Evolutionary conservation across 2,797 vertebrate genomes (phyloP).

Genomic region (Mus spretus): DNA sequence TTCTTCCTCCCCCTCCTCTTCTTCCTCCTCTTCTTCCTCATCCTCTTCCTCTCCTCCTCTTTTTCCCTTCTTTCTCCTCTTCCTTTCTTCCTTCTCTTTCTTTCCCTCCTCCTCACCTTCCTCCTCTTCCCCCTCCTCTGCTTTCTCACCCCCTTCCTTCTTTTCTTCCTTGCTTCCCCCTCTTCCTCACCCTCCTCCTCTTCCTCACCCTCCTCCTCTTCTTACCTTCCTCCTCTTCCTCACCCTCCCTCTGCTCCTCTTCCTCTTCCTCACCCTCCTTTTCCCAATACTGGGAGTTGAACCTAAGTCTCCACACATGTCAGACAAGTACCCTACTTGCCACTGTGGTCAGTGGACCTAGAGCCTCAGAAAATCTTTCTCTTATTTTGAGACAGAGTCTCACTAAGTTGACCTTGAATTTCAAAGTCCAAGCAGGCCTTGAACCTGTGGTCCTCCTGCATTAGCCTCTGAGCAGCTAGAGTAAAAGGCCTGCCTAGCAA

Average conservation of each 20-base stretch:
- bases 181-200: too few relatives aligned
- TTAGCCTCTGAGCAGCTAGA: neutral
- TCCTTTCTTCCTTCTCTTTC: too few relatives aligned
- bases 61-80: too few relatives aligned
- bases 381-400: neutral
- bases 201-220: too few relatives aligned
- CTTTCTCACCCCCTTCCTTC: too few relatives aligned
- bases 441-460: neutral
- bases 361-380: neutral
- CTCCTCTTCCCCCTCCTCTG: too few relatives aligned
- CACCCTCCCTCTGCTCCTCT: too few relatives aligned
- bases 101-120: too few relatives aligned
- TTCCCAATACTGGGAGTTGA: neutral
- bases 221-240: neutral
- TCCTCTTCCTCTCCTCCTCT: too few relatives aligned
- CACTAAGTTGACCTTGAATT: neutral
- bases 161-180: too few relatives aligned
- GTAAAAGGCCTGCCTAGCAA: neutral
- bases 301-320: neutral
- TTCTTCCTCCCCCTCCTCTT: too few relatives aligned
- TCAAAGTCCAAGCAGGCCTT: neutral
- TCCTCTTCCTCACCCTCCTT: neutral
- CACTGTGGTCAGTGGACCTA: neutral
- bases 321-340: neutral
- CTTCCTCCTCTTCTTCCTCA: too few relatives aligned